These are phyloP conservation scores for Diadegma fenestrale DNA, from an alignment of 2,888 invertebrate species.

Conservation along the genomic window DNA sequence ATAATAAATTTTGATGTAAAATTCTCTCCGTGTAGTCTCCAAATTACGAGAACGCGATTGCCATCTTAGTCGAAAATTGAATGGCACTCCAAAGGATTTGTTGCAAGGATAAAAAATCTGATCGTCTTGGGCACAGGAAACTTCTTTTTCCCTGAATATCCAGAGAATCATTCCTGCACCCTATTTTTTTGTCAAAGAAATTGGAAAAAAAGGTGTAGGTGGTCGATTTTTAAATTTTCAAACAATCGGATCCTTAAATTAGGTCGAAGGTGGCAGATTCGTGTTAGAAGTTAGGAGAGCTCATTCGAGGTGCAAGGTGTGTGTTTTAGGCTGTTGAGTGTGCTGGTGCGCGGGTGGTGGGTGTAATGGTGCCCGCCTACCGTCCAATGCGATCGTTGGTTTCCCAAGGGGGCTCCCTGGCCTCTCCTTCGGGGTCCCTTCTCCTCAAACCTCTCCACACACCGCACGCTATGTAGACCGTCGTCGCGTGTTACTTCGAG, in stretches of 20 bases:
- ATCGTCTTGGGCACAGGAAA: background rate
- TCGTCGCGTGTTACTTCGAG: constrained; percentile 44
- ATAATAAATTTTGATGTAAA: too few relatives aligned
- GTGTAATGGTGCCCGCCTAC: constrained; percentile 83
- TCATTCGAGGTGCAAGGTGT: constrained; percentile 10
- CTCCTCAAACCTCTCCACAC: constrained; percentile 71
- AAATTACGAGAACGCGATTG: too few relatives aligned
- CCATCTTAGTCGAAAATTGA: background rate
- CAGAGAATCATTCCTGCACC: background rate
- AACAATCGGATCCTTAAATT: background rate
- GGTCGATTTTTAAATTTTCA: background rate
- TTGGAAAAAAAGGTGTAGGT: background rate
- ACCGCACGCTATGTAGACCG: constrained; percentile 59
- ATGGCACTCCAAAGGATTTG: too few relatives aligned
- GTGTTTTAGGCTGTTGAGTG: constrained; percentile 25
- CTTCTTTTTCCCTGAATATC: background rate
- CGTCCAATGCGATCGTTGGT: constrained; percentile 84
- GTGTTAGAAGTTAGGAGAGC: constrained; percentile 5
- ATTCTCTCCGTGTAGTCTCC: too few relatives aligned
- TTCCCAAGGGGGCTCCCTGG: constrained; percentile 82
- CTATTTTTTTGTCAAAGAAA: background rate
- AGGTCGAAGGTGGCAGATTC: background rate
- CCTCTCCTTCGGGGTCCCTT: constrained; percentile 82
- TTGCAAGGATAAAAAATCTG: background rate
- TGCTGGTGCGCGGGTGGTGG: constrained; percentile 75